Evolutionary conservation across 2,888 invertebrate species (phyloP).

Genomic region (Drosophila cognata): DNA sequence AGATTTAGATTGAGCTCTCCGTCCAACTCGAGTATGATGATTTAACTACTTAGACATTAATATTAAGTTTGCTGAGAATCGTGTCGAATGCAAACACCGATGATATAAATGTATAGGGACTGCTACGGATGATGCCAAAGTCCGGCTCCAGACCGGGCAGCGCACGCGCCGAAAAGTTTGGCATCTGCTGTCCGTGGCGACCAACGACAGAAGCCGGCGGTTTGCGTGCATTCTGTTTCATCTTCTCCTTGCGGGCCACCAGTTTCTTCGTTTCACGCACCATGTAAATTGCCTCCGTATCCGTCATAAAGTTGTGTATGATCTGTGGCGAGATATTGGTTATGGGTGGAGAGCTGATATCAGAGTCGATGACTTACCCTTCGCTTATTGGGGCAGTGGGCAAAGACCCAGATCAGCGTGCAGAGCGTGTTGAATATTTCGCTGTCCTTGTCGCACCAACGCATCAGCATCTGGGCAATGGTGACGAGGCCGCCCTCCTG

Average conservation of each 20-base stretch:
- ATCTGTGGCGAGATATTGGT: conserved; percentile 67
- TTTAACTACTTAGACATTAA: conserved; percentile 63
- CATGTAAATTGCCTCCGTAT: conserved; percentile 83
- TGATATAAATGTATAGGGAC: conserved; percentile 84
- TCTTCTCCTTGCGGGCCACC: conserved; percentile 85
- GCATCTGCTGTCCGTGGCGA: conserved; percentile 47
- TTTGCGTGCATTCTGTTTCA: conserved; percentile 84
- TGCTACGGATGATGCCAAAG: conserved; percentile 83
- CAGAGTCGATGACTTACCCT: conserved; percentile 55
- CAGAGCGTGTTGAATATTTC: conserved; percentile 88
- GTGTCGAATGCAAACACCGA: conserved; percentile 85
- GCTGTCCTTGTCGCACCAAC: conserved; percentile 89
- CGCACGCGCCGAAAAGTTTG: conserved; percentile 67
- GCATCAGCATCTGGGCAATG: conserved; percentile 88
- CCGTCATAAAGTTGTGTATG: conserved; percentile 84
- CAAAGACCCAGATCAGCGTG: conserved; percentile 89
- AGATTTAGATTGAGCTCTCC: conserved; percentile 18
- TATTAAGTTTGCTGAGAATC: conserved; percentile 81
- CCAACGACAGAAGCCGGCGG: conserved; percentile 29
- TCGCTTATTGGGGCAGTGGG: conserved; percentile 83
- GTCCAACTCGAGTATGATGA: not conserved
- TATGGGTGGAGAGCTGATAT: not conserved
- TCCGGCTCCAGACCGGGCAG: conserved; percentile 84
- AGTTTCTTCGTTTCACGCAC: conserved; percentile 84
- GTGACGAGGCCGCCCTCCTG: conserved; percentile 87